Conservation (phyloP, 2,113 vertebrate species). For the Calyptommatus sinebrachiatus region DNA sequence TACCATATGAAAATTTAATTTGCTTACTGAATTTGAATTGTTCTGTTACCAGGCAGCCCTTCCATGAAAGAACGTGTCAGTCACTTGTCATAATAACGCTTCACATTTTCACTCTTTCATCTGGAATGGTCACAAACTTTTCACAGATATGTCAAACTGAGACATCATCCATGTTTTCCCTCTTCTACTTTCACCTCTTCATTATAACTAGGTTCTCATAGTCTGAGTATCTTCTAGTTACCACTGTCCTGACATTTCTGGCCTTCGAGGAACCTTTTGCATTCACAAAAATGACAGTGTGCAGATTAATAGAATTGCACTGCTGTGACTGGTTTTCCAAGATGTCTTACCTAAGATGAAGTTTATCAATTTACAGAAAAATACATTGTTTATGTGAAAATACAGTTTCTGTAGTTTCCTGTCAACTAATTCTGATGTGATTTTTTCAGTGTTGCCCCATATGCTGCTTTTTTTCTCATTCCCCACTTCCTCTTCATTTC, state of each 20-base stretch:
- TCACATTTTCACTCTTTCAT: conserved; percentile 27
- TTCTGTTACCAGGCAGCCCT: not conserved
- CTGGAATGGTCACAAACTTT: conserved; percentile 1
- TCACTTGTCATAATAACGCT: conserved; percentile 10
- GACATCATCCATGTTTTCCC: conserved; percentile 13
- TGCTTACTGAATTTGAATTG: conserved; percentile 13
- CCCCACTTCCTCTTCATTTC: not conserved
- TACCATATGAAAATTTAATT: conserved; percentile 24
- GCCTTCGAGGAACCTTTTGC: conserved; percentile 4
- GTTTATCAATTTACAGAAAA: conserved; percentile 18
- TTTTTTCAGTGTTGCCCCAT: not conserved
- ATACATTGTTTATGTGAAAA: conserved; percentile 2
- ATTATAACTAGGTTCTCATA: not conserved
- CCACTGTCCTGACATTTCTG: not conserved
- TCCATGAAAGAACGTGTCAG: conserved; percentile 33
- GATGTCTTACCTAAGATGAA: conserved; percentile 17
- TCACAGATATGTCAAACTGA: not conserved
- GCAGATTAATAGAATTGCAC: conserved; percentile 25
- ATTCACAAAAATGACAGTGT: conserved; percentile 2
- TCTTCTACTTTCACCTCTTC: conserved; percentile 13
- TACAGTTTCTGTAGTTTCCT: not conserved
- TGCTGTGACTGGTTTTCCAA: conserved; percentile 5
- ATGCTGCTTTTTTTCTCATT: not conserved
- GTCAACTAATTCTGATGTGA: not conserved
- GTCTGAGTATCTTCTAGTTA: not conserved